A percentile compares a stretch with the other conserved stretches of the same genome.
Evolutionary conservation across 2,888 invertebrate species (phyloP).

Genomic region (Callyntrura sp.): DNA sequence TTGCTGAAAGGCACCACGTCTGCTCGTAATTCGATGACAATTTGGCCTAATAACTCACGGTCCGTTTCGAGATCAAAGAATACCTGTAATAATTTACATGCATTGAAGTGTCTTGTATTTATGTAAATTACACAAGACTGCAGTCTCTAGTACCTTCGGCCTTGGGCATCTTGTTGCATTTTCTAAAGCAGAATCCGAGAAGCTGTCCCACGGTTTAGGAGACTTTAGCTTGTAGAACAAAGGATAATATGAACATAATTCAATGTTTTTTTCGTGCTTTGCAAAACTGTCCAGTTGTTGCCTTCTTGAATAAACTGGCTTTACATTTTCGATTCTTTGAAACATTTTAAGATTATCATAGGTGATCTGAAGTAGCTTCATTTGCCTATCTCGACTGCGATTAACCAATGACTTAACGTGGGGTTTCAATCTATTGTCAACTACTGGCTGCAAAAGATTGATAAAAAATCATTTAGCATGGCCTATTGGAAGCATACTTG

Average conservation of each 20-base stretch:
- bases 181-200: constrained; percentile 63
- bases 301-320: constrained; percentile 76
- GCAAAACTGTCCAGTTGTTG: constrained; percentile 79
- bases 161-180: constrained; percentile 78
- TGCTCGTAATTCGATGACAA: constrained; percentile 76
- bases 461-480: too few relatives aligned
- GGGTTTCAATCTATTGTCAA: constrained; percentile 74
- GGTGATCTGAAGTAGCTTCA: constrained; percentile 80
- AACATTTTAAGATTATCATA: constrained; percentile 82
- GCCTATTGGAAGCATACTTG: too few relatives aligned
- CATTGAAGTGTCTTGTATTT: too few relatives aligned
- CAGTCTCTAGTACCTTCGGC: constrained; percentile 61
- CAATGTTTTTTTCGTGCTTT: constrained; percentile 77
- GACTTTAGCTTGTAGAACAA: constrained; percentile 79
- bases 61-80: constrained; percentile 80
- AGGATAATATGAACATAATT: constrained; percentile 79
- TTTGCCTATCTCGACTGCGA: constrained; percentile 76
- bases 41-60: too few relatives aligned
- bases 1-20: constrained; percentile 80
- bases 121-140: neutral
- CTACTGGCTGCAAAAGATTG: too few relatives aligned
- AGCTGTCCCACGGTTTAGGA: constrained; percentile 69
- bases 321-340: constrained; percentile 79
- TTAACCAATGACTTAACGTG: constrained; percentile 33
- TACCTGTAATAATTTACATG: constrained; percentile 64